phyloP scores from a whole-genome alignment of 2,797 vertebrate species.

The Phoeniculus purpureus region DNA sequence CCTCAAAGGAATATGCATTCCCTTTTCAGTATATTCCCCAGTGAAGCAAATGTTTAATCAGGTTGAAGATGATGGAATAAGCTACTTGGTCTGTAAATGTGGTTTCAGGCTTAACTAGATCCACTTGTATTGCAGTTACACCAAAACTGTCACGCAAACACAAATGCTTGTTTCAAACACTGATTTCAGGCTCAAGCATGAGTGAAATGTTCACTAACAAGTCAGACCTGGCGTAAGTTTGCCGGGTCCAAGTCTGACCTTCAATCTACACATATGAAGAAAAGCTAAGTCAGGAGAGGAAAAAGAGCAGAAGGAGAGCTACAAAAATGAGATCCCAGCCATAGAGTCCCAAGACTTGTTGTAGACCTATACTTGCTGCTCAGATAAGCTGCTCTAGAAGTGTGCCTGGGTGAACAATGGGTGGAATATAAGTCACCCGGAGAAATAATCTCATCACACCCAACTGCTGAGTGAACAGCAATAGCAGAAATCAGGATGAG shows the following conservation, averaged over 20 bases:
- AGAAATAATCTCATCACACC: neutral
- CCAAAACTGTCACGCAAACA: neutral
- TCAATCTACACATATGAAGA: neutral
- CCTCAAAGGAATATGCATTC: constrained; percentile 55
- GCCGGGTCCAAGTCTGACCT: neutral
- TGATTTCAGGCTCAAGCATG: neutral
- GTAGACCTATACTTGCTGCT: neutral
- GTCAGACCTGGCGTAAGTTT: neutral
- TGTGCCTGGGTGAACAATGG: neutral
- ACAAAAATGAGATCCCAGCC: neutral
- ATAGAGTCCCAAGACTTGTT: neutral
- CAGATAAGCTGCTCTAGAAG: neutral
- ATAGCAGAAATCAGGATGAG: neutral
- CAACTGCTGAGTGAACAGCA: neutral
- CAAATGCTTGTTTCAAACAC: neutral
- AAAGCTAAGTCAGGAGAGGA: neutral
- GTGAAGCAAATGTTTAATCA: constrained; percentile 36
- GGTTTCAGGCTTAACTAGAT: constrained; percentile 37
- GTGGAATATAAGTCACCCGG: neutral
- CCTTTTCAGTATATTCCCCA: constrained; percentile 54
- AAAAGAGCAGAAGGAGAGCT: neutral
- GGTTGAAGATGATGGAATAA: constrained; percentile 14
- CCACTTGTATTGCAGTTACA: neutral
- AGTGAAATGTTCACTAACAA: neutral
- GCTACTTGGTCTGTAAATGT: constrained; percentile 16